Evolutionary conservation across 2,797 vertebrate species (phyloP).

Genomic region (Syncerus caffer): DNA sequence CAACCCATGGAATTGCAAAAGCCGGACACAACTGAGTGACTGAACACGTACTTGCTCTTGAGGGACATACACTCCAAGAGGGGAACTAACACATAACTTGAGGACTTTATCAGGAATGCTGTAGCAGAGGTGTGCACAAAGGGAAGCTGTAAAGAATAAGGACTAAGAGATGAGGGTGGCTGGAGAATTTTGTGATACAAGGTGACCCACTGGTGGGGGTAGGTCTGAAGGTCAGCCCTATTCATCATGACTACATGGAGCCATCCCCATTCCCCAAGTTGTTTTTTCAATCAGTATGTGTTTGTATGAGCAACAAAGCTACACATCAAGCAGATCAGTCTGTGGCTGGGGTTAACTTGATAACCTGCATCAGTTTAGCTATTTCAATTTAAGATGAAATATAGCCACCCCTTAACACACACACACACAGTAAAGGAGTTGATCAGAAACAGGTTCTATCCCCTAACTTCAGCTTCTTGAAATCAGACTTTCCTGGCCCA

Average conservation of each 20-base stretch:
- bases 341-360: not conserved
- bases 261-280: not conserved
- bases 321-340: constrained; percentile 22
- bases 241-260: not conserved
- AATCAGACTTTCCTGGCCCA: constrained; percentile 33
- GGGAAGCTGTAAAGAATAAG: not conserved
- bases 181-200: not conserved
- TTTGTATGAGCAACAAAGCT: not conserved
- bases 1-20: not conserved
- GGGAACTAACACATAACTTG: not conserved
- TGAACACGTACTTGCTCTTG: not conserved
- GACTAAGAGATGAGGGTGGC: not conserved
- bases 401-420: not conserved
- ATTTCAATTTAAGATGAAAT: constrained; percentile 37
- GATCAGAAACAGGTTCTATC: not conserved
- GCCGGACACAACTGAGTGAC: not conserved
- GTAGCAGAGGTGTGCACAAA: not conserved
- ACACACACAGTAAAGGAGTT: not conserved
- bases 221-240: not conserved
- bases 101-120: not conserved
- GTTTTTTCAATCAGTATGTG: not conserved
- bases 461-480: not conserved
- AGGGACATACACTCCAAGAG: not conserved
- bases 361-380: constrained; percentile 27
- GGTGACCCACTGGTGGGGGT: not conserved